Conservation (phyloP, 2,113 vertebrate species). For the Istiophorus platypterus region DNA sequence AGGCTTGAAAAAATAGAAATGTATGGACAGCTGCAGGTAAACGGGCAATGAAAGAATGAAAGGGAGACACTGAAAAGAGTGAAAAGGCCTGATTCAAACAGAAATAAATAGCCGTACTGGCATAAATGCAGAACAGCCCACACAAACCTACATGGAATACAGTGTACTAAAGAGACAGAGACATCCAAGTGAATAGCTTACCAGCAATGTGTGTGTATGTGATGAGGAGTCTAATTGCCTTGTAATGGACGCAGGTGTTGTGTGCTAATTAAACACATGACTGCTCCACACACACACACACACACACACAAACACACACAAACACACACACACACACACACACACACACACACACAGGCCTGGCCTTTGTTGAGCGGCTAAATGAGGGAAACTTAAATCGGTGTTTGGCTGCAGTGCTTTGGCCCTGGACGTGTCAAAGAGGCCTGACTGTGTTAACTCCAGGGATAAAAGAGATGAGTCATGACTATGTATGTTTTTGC, state of each 20-base stretch:
- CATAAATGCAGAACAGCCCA: conserved; percentile 1
- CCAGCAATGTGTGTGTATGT: conserved; percentile 43
- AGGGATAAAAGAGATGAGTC: conserved; percentile 40
- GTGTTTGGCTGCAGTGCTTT: conserved; percentile 32
- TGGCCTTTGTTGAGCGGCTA: conserved; percentile 45
- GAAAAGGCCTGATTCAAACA: conserved; percentile 23
- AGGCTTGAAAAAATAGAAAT: neutral
- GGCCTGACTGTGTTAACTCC: conserved; percentile 46
- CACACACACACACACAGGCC: conserved; percentile 31
- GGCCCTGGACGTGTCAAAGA: conserved; percentile 40
- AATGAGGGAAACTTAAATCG: conserved; percentile 52
- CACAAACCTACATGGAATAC: neutral
- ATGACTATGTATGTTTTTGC: neutral
- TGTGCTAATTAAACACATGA: conserved; percentile 60
- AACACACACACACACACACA: conserved; percentile 7
- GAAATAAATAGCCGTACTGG: conserved; percentile 16
- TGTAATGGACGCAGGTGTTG: conserved; percentile 65
- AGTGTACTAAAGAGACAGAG: neutral
- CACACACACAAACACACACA: too few relatives aligned
- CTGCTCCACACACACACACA: neutral
- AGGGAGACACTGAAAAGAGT: neutral
- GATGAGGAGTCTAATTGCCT: conserved; percentile 55
- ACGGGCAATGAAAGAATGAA: conserved; percentile 13
- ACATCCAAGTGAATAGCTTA: conserved; percentile 13
- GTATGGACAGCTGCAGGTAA: neutral